Evolutionary conservation across 2,888 invertebrate species (phyloP).

Genomic region (Entomobrya proxima): DNA sequence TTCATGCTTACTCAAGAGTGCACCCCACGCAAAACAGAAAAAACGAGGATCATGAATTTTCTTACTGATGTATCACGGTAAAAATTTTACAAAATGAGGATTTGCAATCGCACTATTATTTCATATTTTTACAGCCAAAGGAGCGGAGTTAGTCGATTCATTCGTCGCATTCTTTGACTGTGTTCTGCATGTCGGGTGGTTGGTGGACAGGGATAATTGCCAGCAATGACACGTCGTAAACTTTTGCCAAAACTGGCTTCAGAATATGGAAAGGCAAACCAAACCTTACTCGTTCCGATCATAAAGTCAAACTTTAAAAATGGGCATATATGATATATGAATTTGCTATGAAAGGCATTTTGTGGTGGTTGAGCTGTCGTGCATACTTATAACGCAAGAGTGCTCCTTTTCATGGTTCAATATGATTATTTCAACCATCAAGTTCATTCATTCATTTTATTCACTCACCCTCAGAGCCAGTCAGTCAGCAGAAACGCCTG

Average conservation of each 20-base stretch:
- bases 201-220: constrained; percentile 60
- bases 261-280: not conserved
- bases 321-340: not conserved
- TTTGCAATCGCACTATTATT: constrained; percentile 40
- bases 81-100: constrained; percentile 20
- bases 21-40: constrained; percentile 53
- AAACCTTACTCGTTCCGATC: not conserved
- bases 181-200: constrained; percentile 2
- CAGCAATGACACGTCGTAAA: constrained; percentile 64
- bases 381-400: constrained; percentile 53
- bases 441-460: constrained; percentile 64
- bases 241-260: constrained; percentile 40
- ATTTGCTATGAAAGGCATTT: not conserved
- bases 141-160: not conserved
- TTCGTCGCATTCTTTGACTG: constrained; percentile 3
- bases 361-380: not conserved
- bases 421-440: constrained; percentile 60
- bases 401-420: constrained; percentile 58
- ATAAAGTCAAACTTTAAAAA: not conserved
- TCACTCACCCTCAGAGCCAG: constrained; percentile 30
- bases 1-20: constrained; percentile 41
- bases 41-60: not conserved
- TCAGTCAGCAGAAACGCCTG: constrained; percentile 28
- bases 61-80: constrained; percentile 13
- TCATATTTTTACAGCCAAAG: not conserved